Evolutionary conservation across 2,797 vertebrate species (phyloP).

Genomic region (Champsocephalus gunnari): DNA sequence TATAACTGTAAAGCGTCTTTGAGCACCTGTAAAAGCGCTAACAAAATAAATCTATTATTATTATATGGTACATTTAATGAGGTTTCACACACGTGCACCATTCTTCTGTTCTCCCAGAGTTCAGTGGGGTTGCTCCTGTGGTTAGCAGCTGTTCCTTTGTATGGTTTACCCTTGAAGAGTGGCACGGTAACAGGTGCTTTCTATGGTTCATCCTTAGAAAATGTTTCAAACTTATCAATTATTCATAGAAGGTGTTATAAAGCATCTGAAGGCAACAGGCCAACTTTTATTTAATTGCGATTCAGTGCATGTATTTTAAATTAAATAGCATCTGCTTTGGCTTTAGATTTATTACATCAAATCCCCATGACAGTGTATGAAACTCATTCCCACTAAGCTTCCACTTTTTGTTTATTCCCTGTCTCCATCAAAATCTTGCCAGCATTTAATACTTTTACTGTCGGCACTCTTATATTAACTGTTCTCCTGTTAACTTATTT

Average conservation of each 20-base stretch:
- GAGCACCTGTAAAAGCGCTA: no score
- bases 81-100: constrained; percentile 5
- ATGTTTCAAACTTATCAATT: constrained; percentile 21
- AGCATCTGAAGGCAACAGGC: constrained; percentile 20
- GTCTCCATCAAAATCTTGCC: background rate
- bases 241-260: constrained; percentile 14
- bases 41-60: no score
- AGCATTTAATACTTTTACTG: background rate
- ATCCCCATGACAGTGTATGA: constrained; percentile 1
- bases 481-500: background rate
- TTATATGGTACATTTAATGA: constrained; percentile 38
- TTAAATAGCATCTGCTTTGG: constrained; percentile 27
- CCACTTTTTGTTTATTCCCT: constrained; percentile 34
- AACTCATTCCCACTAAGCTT: background rate
- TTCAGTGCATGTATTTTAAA: constrained; percentile 27
- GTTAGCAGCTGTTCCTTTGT: constrained; percentile 29
- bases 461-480: background rate
- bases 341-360: constrained; percentile 19
- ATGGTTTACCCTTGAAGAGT: constrained; percentile 42
- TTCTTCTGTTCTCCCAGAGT: constrained; percentile 5
- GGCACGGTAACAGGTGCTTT: background rate
- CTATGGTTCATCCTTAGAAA: background rate
- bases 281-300: constrained; percentile 14
- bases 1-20: no score
- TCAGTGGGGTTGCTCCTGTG: constrained; percentile 18